These are phyloP conservation scores for Calycopis cecrops DNA, from an alignment of 1,140 invertebrate species.

Conservation along the genomic window DNA sequence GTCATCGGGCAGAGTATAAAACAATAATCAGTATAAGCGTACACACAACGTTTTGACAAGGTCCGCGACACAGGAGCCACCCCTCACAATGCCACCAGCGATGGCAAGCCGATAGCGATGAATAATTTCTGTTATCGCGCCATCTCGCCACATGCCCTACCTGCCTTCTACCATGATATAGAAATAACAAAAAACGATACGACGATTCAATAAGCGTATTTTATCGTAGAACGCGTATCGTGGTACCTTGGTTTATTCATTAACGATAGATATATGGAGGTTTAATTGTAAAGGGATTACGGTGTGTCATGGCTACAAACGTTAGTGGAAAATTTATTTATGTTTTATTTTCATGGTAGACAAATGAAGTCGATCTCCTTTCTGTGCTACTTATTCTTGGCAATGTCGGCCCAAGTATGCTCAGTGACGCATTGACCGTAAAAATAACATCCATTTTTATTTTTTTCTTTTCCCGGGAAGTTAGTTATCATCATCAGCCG, in stretches of 20 bases:
- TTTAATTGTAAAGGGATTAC: slow-evolving; percentile 43
- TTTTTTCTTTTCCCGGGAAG: no score
- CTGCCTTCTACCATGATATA: slow-evolving; percentile 59
- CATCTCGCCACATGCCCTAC: slow-evolving; percentile 72
- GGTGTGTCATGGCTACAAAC: slow-evolving; percentile 17
- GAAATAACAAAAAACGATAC: slow-evolving; percentile 33
- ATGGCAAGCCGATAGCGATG: slow-evolving; percentile 68
- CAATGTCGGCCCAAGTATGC: no score
- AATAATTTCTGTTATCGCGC: slow-evolving; percentile 71
- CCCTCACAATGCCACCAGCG: slow-evolving; percentile 63
- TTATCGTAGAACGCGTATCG: slow-evolving; percentile 19
- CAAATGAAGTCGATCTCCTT: no score
- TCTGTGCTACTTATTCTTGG: no score
- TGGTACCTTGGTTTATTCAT: slow-evolving; percentile 63
- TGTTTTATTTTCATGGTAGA: no score
- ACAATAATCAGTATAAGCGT: slow-evolving; percentile 58
- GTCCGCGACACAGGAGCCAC: slow-evolving; percentile 57
- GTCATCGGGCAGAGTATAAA: slow-evolving; percentile 31
- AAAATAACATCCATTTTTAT: no score
- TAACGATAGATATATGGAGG: slow-evolving; percentile 30
- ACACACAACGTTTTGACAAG: slow-evolving; percentile 53
- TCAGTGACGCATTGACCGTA: no score
- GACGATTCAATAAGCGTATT: slow-evolving; percentile 34
- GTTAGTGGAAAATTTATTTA: slow-evolving; percentile 18
- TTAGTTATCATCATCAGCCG: no score